phyloP scores from a whole-genome alignment of 2,113 vertebrate species.

The Falco punctatus region DNA sequence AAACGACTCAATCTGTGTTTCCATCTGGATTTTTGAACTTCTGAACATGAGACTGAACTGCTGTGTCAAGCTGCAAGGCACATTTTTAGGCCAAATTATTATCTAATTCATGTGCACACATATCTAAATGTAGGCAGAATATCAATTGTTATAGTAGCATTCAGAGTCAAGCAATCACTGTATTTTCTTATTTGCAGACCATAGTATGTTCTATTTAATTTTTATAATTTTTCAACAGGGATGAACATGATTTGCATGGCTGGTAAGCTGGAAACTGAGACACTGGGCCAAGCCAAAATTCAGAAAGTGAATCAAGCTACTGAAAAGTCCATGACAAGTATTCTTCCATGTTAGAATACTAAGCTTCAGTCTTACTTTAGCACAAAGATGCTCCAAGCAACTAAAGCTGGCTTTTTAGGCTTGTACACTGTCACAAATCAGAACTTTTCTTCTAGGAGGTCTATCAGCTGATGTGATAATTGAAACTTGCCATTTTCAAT shows the following conservation, averaged over 20 bases:
- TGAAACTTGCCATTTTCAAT: neutral
- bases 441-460: neutral
- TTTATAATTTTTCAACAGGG: neutral
- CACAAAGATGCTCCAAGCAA: neutral
- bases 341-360: neutral
- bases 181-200: neutral
- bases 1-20: neutral
- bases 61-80: slow-evolving; percentile 28
- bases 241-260: neutral
- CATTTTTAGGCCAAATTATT: neutral
- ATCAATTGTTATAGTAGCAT: neutral
- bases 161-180: neutral
- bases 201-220: neutral
- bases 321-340: neutral
- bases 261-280: neutral
- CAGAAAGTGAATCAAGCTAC: neutral
- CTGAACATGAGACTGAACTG: neutral
- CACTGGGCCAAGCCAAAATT: neutral
- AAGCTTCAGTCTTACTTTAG: neutral
- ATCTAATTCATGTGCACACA: neutral
- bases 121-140: neutral
- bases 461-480: neutral
- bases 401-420: neutral
- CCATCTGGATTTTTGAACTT: neutral
- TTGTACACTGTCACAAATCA: neutral